These are phyloP conservation scores for Melanocharis versteri DNA, from an alignment of 2,113 vertebrate genomes.

Conservation along the genomic window DNA sequence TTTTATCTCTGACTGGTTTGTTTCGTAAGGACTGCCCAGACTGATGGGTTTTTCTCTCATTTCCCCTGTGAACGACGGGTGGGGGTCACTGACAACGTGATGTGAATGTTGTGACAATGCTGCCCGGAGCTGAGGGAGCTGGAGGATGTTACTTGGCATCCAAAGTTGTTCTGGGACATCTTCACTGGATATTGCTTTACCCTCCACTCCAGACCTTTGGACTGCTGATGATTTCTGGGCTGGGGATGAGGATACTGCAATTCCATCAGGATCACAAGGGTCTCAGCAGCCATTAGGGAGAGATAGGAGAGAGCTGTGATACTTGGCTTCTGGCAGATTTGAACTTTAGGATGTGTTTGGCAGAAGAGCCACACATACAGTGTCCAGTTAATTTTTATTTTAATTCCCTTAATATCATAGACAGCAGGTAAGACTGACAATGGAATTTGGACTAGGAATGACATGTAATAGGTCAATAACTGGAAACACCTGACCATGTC, in stretches of 20 bases:
- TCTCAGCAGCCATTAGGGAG: neutral
- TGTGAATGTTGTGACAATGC: neutral
- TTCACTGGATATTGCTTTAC: neutral
- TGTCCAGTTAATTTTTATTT: neutral
- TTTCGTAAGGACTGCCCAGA: neutral
- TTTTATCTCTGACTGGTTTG: neutral
- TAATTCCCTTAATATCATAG: neutral
- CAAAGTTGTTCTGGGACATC: neutral
- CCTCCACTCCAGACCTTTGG: neutral
- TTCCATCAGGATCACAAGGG: neutral
- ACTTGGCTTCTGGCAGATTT: neutral
- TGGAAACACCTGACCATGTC: neutral
- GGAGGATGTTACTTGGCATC: neutral
- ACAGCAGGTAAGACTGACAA: neutral
- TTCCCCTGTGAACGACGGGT: neutral
- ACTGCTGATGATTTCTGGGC: neutral
- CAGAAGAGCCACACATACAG: neutral
- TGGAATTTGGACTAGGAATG: neutral
- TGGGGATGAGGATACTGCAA: neutral
- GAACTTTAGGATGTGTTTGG: neutral
- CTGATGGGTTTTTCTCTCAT: neutral
- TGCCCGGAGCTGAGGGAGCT: neutral
- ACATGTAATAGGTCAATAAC: neutral
- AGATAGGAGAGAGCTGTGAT: neutral
- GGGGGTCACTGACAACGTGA: neutral